Evolutionary conservation across 2,888 invertebrate species (phyloP).

Genomic region (Globia sparganii): DNA sequence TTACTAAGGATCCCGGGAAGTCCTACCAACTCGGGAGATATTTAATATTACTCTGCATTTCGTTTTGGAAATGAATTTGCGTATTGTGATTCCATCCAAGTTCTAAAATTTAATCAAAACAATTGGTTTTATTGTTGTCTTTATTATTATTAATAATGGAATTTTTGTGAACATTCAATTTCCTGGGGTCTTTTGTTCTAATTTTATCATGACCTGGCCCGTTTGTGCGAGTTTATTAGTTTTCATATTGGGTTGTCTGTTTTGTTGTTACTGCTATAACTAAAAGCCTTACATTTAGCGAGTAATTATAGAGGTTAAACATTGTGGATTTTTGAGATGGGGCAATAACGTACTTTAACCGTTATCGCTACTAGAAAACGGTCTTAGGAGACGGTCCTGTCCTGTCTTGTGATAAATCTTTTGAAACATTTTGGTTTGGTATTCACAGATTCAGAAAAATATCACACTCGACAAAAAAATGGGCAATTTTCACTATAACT

Average conservation of each 20-base stretch:
- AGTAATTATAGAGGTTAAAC: too few species aligned
- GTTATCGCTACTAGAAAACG: too few species aligned
- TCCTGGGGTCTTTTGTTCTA: constrained; percentile 36
- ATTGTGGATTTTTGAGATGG: too few species aligned
- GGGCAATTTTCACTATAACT: too few species aligned
- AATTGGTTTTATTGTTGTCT: constrained; percentile 64
- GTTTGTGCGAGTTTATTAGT: constrained; percentile 10
- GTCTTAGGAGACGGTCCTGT: too few species aligned
- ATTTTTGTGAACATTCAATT: constrained; percentile 50
- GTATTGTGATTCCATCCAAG: constrained; percentile 59
- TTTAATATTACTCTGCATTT: constrained; percentile 66
- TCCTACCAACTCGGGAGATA: constrained; percentile 46
- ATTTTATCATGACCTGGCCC: not conserved
- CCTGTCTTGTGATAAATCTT: too few species aligned
- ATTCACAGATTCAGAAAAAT: too few species aligned
- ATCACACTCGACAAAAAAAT: too few species aligned
- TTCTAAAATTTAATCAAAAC: constrained; percentile 65
- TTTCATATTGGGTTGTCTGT: constrained; percentile 12
- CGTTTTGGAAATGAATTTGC: constrained; percentile 53
- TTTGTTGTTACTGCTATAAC: not conserved
- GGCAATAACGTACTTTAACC: too few species aligned
- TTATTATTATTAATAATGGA: constrained; percentile 57
- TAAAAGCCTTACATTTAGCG: not conserved
- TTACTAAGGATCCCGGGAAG: constrained; percentile 50
- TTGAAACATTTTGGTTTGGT: too few species aligned